Conservation (phyloP, 2,888 invertebrate genomes). For the Melanotus villosus region DNA sequence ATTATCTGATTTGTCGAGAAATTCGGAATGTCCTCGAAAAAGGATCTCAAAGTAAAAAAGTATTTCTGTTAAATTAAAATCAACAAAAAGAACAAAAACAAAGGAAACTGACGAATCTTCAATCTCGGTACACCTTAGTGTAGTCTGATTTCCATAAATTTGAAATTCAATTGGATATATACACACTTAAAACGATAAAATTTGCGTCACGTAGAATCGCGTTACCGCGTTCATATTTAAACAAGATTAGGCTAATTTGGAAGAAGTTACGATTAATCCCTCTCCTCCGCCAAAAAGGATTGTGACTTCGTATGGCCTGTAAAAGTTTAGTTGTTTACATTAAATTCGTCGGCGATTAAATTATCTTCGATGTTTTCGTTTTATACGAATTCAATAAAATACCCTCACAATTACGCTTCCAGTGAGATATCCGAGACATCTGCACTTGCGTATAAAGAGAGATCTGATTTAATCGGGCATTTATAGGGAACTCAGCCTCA, state of each 20-base stretch:
- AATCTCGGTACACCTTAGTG: slow-evolving; percentile 49
- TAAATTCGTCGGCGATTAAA: slow-evolving; percentile 21
- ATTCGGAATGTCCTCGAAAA: background rate
- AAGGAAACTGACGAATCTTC: slow-evolving; percentile 41
- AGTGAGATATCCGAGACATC: slow-evolving; percentile 30
- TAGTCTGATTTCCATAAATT: slow-evolving; percentile 57
- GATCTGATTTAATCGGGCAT: slow-evolving; percentile 46
- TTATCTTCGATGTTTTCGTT: slow-evolving; percentile 24
- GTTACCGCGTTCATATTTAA: slow-evolving; percentile 58
- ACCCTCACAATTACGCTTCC: slow-evolving; percentile 19
- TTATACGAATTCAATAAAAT: slow-evolving; percentile 17
- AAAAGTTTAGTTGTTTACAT: slow-evolving; percentile 22
- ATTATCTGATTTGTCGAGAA: background rate
- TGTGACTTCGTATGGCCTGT: slow-evolving; percentile 21
- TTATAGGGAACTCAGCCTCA: slow-evolving; percentile 44
- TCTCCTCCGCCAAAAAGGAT: slow-evolving; percentile 31
- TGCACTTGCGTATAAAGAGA: slow-evolving; percentile 41
- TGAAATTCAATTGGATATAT: slow-evolving; percentile 58
- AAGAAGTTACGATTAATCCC: slow-evolving; percentile 57
- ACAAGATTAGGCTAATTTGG: slow-evolving; percentile 58
- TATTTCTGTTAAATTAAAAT: slow-evolving; percentile 38
- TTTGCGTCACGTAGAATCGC: slow-evolving; percentile 57
- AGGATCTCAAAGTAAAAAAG: slow-evolving; percentile 17
- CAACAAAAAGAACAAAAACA: slow-evolving; percentile 45
- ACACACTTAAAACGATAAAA: slow-evolving; percentile 59